A percentile compares a stretch with the other conserved stretches of the same genome.
phyloP scores from a whole-genome alignment of 1,140 invertebrate species.

The Aphidius gifuensis region DNA sequence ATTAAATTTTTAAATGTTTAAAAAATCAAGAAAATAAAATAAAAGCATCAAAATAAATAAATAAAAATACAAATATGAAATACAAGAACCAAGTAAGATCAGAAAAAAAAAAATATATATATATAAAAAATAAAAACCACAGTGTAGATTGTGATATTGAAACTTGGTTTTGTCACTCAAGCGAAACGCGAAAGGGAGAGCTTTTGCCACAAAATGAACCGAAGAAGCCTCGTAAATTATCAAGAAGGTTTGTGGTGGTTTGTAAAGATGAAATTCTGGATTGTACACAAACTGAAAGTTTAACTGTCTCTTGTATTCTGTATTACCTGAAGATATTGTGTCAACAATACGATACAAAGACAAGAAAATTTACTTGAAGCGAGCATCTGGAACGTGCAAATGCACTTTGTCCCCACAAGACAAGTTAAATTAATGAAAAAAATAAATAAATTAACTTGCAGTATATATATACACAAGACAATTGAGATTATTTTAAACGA shows the following conservation, averaged over 20 bases:
- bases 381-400: slow-evolving; percentile 5
- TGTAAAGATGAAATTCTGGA: slow-evolving; percentile 14
- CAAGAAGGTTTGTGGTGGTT: slow-evolving; percentile 7
- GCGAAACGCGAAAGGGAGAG: slow-evolving; percentile 10
- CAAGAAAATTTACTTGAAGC: slow-evolving; percentile 16
- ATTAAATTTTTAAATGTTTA: no score
- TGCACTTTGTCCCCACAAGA: neutral
- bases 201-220: neutral
- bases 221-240: slow-evolving; percentile 22
- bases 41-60: no score
- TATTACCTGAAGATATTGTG: slow-evolving; percentile 26
- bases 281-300: slow-evolving; percentile 8
- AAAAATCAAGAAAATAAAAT: no score
- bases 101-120: no score
- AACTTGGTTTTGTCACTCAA: slow-evolving; percentile 4
- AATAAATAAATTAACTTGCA: neutral
- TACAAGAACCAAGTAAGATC: no score
- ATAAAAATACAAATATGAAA: no score
- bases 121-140: no score
- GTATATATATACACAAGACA: neutral
- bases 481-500: neutral
- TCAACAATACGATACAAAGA: slow-evolving; percentile 5
- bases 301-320: slow-evolving; percentile 19
- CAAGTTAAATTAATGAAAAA: no score
- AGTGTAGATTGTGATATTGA: no score